phyloP scores from a whole-genome alignment of 1,140 invertebrate genomes.

The Pachypeltis micranthus region DNA sequence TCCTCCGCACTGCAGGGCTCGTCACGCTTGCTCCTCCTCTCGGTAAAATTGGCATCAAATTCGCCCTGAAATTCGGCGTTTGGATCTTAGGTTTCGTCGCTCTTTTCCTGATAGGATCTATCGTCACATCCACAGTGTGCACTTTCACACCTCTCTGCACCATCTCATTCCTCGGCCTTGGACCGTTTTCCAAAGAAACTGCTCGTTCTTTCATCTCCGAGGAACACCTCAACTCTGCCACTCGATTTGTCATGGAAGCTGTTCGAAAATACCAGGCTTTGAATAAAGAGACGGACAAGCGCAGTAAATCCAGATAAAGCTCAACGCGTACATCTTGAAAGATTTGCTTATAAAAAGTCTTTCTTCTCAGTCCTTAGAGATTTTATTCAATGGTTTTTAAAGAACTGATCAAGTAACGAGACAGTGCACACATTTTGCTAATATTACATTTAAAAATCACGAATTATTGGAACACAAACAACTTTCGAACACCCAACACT shows the following conservation, averaged over 20 bases:
- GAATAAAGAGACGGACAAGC: constrained; percentile 33
- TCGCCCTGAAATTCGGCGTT: constrained; percentile 39
- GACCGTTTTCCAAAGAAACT: constrained; percentile 31
- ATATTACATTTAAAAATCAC: no score
- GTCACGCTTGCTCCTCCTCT: constrained; percentile 26
- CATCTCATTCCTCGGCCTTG: constrained; percentile 42
- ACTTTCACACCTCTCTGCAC: constrained; percentile 51
- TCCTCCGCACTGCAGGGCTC: constrained; percentile 20
- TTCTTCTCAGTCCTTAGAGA: no score
- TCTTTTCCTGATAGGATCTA: constrained; percentile 32
- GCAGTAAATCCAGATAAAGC: no score
- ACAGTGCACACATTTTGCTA: no score
- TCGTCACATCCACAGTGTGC: constrained; percentile 45
- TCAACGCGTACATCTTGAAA: no score
- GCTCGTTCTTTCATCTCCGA: constrained; percentile 36
- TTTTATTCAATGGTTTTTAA: no score
- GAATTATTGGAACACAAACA: no score
- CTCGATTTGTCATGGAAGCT: constrained; percentile 47
- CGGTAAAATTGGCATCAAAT: constrained; percentile 30
- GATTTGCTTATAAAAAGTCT: no score
- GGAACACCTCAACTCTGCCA: constrained; percentile 44
- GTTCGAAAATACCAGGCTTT: constrained; percentile 50
- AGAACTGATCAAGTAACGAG: no score
- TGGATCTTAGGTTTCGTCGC: constrained; percentile 42
- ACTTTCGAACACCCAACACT: no score